Percentiles rank a stretch among this genome's conserved stretches.
These are phyloP conservation scores for Patagioenas fasciata DNA, from an alignment of 2,113 vertebrate species.

Conservation along the genomic window DNA sequence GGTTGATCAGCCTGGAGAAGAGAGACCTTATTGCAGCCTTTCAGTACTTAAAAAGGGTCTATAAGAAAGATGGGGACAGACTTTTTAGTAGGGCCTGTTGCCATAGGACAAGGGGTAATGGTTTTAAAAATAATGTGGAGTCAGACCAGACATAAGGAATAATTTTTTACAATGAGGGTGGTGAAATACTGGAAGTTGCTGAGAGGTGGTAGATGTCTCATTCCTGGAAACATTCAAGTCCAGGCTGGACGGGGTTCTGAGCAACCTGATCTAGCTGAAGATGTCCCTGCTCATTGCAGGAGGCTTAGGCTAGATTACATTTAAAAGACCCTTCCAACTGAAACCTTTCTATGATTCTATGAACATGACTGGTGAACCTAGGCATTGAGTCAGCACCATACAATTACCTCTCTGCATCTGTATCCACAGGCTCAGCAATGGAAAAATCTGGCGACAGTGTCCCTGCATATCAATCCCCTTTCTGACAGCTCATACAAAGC, in stretches of 20 bases:
- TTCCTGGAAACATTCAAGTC: background rate
- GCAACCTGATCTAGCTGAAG: background rate
- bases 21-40: background rate
- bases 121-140: background rate
- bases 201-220: background rate
- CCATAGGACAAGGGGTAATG: accelerated
- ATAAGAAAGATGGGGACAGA: background rate
- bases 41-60: background rate
- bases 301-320: background rate
- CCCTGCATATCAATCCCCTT: background rate
- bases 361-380: background rate
- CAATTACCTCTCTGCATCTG: background rate
- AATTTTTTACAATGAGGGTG: background rate
- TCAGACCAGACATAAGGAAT: background rate
- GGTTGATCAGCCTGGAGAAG: background rate
- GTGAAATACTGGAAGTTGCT: background rate
- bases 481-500: background rate
- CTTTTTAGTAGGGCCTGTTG: background rate
- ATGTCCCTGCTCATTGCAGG: background rate
- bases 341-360: background rate
- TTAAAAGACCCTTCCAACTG: background rate
- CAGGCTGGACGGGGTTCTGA: background rate
- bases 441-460: background rate
- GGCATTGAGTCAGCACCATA: accelerated
- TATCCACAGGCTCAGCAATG: background rate